Conservation (phyloP, 2,888 invertebrate genomes). For the Nomada flava region DNA sequence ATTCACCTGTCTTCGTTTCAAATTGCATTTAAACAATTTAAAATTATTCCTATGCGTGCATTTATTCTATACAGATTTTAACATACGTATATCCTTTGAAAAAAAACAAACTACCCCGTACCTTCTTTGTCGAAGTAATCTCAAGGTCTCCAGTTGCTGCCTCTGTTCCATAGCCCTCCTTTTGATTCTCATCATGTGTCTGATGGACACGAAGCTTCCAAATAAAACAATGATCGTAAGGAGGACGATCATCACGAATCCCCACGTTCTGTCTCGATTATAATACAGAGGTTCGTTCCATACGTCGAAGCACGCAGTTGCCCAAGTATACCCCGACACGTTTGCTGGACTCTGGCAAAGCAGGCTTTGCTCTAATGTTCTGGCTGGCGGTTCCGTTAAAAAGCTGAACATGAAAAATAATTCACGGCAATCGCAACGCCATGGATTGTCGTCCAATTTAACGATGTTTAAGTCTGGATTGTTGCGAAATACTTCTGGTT, state of each 20-base stretch:
- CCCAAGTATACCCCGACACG: slow-evolving; percentile 89
- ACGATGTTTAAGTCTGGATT: slow-evolving; percentile 87
- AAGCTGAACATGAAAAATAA: slow-evolving; percentile 88
- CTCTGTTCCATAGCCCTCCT: slow-evolving; percentile 85
- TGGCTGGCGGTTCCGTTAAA: slow-evolving; percentile 86
- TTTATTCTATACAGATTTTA: too few relatives aligned
- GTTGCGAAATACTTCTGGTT: slow-evolving; percentile 86
- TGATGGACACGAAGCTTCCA: slow-evolving; percentile 86
- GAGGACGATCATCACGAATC: slow-evolving; percentile 75
- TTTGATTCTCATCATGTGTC: slow-evolving; percentile 86
- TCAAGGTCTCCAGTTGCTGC: slow-evolving; percentile 85
- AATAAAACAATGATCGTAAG: slow-evolving; percentile 85
- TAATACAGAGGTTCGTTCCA: slow-evolving; percentile 85
- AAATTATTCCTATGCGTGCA: too few relatives aligned
- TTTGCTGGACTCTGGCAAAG: slow-evolving; percentile 88
- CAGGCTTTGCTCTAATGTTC: slow-evolving; percentile 85
- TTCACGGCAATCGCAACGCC: slow-evolving; percentile 90
- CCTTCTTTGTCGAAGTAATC: slow-evolving; percentile 84
- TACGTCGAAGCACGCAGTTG: slow-evolving; percentile 87
- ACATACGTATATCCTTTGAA: not conserved
- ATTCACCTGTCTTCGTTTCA: too few relatives aligned
- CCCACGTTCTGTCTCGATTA: slow-evolving; percentile 74
- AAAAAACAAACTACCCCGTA: slow-evolving; percentile 70
- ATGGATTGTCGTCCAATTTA: slow-evolving; percentile 90
- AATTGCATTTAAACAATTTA: too few relatives aligned